These are phyloP conservation scores for Chrysomela aeneicollis DNA, from an alignment of 2,888 invertebrate species.

Conservation along the genomic window DNA sequence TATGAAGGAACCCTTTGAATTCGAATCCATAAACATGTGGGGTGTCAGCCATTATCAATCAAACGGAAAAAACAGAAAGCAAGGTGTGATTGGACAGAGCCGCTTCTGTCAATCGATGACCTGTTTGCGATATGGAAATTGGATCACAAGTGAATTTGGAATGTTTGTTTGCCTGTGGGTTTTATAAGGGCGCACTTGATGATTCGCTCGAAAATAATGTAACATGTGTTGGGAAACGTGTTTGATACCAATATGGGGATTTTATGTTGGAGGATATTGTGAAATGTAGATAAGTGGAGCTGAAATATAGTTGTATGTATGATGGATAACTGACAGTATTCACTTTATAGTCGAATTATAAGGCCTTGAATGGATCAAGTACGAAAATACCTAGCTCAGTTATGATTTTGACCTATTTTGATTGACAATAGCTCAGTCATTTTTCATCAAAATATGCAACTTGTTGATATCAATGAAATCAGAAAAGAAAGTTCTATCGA, in stretches of 20 bases:
- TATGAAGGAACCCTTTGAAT: constrained; percentile 22
- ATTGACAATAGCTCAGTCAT: too few species aligned
- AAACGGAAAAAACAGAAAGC: constrained; percentile 24
- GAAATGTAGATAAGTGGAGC: neutral
- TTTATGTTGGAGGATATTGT: neutral
- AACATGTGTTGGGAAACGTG: constrained; percentile 17
- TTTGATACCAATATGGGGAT: neutral
- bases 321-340: too few species aligned
- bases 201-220: constrained; percentile 15
- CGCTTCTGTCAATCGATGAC: constrained; percentile 4
- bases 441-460: too few species aligned
- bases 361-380: too few species aligned
- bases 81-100: constrained; percentile 27
- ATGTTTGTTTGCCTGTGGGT: neutral
- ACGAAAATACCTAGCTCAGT: too few species aligned
- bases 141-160: neutral
- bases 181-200: constrained; percentile 9
- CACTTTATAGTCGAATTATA: too few species aligned
- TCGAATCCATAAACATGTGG: constrained; percentile 15
- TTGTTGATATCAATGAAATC: too few species aligned
- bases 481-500: too few species aligned
- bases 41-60: constrained; percentile 18
- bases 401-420: too few species aligned
- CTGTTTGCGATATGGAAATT: neutral
- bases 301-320: neutral